Base-by-base conservation (phyloP, 2,888 invertebrate genomes). In the Sarcophaga subvicina region DNA sequence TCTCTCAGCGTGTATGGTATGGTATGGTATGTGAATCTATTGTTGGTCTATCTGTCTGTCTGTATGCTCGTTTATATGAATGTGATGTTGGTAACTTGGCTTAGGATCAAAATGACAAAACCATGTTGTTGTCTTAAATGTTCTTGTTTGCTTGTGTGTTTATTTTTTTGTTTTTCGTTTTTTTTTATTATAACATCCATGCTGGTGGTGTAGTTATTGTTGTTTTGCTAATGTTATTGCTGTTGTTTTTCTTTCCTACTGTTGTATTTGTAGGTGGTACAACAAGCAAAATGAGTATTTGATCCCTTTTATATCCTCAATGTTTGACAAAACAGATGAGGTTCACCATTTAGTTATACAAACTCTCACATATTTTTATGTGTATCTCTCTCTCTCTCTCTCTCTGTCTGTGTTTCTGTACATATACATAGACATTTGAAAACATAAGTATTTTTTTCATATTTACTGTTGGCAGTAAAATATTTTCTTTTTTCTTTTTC, bases 291-390 rank as follows among this genome's bases (percentile, higher is more conserved):
- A 90, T 90, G 89, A 90, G 89, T 87, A 88, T 89, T 89, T 90
- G 90, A 90, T 90, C 89, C 89, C 80, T 90, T 90, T 90, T 89
- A 89, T 90, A 91, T 88, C 89, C 89, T 84, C 86, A 89, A 88
- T 89, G 89, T 88, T 88, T 88, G 88, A 88, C 89, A 89, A 89
- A 89, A 89, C 89, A 89, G 89, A 89, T 89, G 89, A 89, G 89
- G 88, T 88, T 88, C 86, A 79, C 80, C 80, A 80, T 73, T 69
- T 75, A 84, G 64, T 27, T 60, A 75, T 54, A 47, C 20, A 67
- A 20, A 63, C 72, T 60, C 70, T 49, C 20, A 47, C 67, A 45
- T 67, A 47, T 67, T 47, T 5, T 2, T 47, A 59, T 49, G 3
- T 71, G 17, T 22, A 47, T 11, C 25, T 22, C 12, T 45, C 27